A percentile compares a stretch with the other conserved stretches of the same genome.
Evolutionary conservation across 2,888 invertebrate genomes (phyloP).

Genomic region (Steinernema carpocapsae): DNA sequence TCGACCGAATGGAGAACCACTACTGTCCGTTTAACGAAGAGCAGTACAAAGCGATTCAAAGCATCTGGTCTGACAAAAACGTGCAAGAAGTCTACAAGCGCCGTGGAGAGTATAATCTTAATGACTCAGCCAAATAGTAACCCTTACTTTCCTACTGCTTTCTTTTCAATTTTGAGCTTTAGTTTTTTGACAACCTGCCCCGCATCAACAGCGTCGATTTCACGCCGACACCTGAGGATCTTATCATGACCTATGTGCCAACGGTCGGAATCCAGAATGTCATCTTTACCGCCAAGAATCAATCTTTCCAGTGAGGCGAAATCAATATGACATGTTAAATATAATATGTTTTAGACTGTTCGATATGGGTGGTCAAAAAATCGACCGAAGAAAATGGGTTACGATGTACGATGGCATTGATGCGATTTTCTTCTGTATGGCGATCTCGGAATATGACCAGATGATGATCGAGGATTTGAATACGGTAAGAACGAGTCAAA

Average conservation of each 20-base stretch:
- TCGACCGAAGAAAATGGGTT: slow-evolving; percentile 58
- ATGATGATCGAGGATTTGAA: slow-evolving; percentile 51
- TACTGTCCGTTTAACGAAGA: slow-evolving; percentile 46
- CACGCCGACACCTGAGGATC: slow-evolving; percentile 55
- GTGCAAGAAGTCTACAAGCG: slow-evolving; percentile 53
- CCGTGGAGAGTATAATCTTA: slow-evolving; percentile 56
- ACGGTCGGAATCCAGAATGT: slow-evolving; percentile 62
- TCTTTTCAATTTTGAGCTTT: slow-evolving; percentile 36
- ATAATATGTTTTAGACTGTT: slow-evolving; percentile 48
- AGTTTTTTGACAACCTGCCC: slow-evolving; percentile 56
- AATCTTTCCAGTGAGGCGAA: slow-evolving; percentile 59
- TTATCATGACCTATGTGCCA: slow-evolving; percentile 62
- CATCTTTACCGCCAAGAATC: slow-evolving; percentile 53
- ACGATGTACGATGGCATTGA: slow-evolving; percentile 61
- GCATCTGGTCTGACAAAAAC: slow-evolving; percentile 54
- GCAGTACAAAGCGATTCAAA: slow-evolving; percentile 41
- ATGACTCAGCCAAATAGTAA: slow-evolving; percentile 59
- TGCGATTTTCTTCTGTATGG: slow-evolving; percentile 62
- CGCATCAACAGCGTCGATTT: slow-evolving; percentile 52
- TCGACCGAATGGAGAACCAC: slow-evolving; percentile 45
- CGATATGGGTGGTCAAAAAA: slow-evolving; percentile 56
- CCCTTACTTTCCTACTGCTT: not conserved
- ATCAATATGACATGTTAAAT: too few relatives aligned
- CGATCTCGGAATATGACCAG: slow-evolving; percentile 63
- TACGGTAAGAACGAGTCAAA: too few relatives aligned